phyloP scores from a whole-genome alignment of 2,797 vertebrate genomes.

The Argya squamiceps region DNA sequence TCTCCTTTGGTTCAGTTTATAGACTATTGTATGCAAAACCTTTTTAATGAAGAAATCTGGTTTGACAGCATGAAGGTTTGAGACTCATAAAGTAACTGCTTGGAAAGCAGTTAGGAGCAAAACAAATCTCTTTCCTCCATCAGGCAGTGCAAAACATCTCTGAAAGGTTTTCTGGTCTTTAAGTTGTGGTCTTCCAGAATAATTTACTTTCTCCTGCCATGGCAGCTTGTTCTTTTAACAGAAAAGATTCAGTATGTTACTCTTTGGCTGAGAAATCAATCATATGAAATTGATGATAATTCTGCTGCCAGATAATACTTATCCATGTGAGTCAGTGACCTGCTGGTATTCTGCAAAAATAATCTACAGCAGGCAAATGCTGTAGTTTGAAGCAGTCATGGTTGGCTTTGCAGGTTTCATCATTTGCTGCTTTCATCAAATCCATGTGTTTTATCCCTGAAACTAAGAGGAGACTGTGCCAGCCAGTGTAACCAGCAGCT shows the following conservation, averaged over 20 bases:
- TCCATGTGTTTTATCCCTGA: background rate
- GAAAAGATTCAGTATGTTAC: conserved; percentile 54
- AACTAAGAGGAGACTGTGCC: background rate
- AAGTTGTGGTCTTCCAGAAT: background rate
- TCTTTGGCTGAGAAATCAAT: conserved; percentile 70
- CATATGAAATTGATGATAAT: conserved; percentile 70
- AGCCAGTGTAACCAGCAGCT: background rate
- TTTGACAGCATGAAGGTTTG: background rate
- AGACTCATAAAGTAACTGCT: background rate
- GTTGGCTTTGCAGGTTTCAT: background rate
- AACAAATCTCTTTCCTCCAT: background rate
- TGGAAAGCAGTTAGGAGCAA: background rate
- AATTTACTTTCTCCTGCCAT: conserved; percentile 12
- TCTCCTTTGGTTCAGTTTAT: background rate
- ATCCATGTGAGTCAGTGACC: background rate
- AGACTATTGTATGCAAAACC: background rate
- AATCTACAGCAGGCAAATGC: conserved; percentile 19
- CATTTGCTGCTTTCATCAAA: background rate
- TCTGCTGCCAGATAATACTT: conserved; percentile 71
- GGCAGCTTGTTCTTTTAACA: conserved; percentile 57
- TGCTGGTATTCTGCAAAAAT: conserved; percentile 29
- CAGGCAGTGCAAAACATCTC: background rate
- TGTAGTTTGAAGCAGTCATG: background rate
- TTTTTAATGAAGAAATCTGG: background rate
- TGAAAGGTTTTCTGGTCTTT: background rate